A percentile compares a stretch with the other conserved stretches of the same genome.
Conservation (phyloP, 2,113 vertebrate species). For the Chitala chitala region DNA sequence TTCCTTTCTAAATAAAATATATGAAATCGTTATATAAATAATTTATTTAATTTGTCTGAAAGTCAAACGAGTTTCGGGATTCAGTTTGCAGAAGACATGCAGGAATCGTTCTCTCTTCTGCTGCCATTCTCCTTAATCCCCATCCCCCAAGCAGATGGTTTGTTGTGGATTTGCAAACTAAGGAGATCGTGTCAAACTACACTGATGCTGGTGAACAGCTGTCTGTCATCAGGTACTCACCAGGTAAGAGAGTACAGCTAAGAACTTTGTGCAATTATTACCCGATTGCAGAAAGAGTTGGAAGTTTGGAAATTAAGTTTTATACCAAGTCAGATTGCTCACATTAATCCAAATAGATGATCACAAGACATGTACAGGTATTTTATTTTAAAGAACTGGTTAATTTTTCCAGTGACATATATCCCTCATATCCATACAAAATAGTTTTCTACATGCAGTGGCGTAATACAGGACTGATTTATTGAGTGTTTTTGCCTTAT, state of each 20-base stretch:
- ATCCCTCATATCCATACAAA: background rate
- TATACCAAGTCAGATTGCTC: background rate
- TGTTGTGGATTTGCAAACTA: conserved; percentile 73
- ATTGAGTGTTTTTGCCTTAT: background rate
- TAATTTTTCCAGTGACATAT: background rate
- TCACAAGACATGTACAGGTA: too few relatives aligned
- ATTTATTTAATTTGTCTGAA: too few relatives aligned
- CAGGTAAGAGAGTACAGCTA: conserved; percentile 58
- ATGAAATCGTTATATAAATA: too few relatives aligned
- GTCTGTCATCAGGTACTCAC: conserved; percentile 83
- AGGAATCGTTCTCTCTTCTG: background rate
- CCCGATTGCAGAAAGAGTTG: background rate
- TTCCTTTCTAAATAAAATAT: too few relatives aligned
- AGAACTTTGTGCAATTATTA: background rate
- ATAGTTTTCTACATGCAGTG: background rate
- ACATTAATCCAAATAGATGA: background rate
- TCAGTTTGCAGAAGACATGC: background rate
- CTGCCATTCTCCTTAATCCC: background rate
- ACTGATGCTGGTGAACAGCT: conserved; percentile 81
- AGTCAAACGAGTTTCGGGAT: too few relatives aligned
- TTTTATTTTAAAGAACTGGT: background rate
- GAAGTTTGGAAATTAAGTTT: background rate
- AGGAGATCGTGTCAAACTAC: conserved; percentile 66
- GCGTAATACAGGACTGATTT: background rate
- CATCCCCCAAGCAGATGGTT: conserved; percentile 63